Evolutionary conservation across 1,140 invertebrate species (phyloP), one percentile per base, ranked within the genome.

Genomic region (Cyphomyrmex costatus): DNA sequence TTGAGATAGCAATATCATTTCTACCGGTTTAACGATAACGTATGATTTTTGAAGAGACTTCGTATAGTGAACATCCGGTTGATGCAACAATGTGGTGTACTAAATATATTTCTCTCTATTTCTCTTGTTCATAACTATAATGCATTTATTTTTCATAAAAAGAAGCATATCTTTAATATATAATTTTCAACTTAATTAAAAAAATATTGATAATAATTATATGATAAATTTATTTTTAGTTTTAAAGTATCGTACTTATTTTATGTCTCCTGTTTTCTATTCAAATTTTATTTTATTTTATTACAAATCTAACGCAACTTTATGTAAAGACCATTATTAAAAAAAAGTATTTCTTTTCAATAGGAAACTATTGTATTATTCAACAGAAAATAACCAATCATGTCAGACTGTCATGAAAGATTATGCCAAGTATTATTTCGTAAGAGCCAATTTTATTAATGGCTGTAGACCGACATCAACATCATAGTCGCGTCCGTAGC

Each of bases 71-170:
- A 46, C 33, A 76, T 76, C 53, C 33, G 53, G 33, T 21, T 60
- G 33, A 76, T 76, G 53, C 73, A 60, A 76, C 73, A 76, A 60
- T 76, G 56, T 76, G 53, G 61, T 73, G 53, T 73, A 53, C 0
- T 53, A 71, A 51, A 71, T 51, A 33, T 21, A 56, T 36, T 73
- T 73, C 19, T 73, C 5, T 33, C 2, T 36, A 33, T 21, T 33
- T 12, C 19, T 56, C 19, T 56, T 56, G 8, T 10, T 53, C 1
- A n/a, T 2, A 71, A 53, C 7, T 27, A 3, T 8, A 73, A n/a
- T 33, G n/a, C 0, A 56, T 71, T 53, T 30, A 16, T 51, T 71
- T 51, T 30, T 10, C 1, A 53, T 60, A 76, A 76, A 19, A 74
- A 16, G 7, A 60, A 6, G n/a, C 10, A 27, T 12, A 2, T 16